Base-by-base conservation (phyloP, 2,888 invertebrate genomes). In the Phasia obesa region DNA sequence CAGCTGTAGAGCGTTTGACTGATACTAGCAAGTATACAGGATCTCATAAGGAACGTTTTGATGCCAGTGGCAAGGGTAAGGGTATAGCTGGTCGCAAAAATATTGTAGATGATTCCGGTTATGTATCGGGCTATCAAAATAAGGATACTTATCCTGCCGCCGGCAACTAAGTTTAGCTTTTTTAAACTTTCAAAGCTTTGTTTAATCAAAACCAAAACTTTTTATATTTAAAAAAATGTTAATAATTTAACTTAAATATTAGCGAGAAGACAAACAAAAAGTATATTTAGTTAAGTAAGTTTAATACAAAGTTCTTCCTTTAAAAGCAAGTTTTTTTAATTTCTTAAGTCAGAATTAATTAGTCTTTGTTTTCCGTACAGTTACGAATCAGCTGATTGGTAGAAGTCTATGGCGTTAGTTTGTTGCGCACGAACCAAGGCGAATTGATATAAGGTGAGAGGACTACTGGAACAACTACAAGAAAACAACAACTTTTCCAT, bases 21-120 rank as follows among this genome's bases (percentile, higher is more conserved):
- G 97, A 97, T 89, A 94, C 95, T n/a, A 94, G 94, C 87, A 97
- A 96, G 89, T 97, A 97, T 91, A 97, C 97, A 0, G 97, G 97
- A 64, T 96, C 96, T 5, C 96, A 96, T 90, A 96, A 94, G 90
- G 96, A 97, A 87, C 94, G 97, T 25, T 97, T 97, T 88, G 97
- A 97, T 91, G 95, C 95, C 70, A 92, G 93, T 27, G 97, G 97
- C 79, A 97, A 96, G 90, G 97, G 97, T 19, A 96, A 96, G 90
- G 97, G 97, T 6, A 96, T 96, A 75, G 93, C 95, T 2, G 97
- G 97, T 23, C 93, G 97, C 69, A 96, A 96, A 90, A 96, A 97
- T 88, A 67, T 94, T 15, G 93, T 94, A 21, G 95, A 96, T 86
- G 93, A 92, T 23, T 94, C 94, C 2, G 97, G 97, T 62, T 97